phyloP scores from a whole-genome alignment of 2,797 vertebrate genomes.

The Alcedo atthis region DNA sequence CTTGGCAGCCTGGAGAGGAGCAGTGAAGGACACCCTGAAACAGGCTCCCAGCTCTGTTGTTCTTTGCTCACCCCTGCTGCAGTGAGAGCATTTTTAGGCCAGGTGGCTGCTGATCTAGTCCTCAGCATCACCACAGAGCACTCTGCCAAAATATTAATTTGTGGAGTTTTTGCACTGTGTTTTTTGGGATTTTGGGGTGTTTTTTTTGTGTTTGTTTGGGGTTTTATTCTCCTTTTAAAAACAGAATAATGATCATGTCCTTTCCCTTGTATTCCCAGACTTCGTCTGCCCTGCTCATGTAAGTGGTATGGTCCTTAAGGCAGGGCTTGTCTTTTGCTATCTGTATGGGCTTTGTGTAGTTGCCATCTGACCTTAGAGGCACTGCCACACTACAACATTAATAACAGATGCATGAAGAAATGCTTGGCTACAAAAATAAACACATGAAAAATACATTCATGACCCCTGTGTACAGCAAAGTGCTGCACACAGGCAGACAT shows the following conservation, averaged over 20 bases:
- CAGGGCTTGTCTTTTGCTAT: constrained; percentile 6
- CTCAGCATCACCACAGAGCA: neutral
- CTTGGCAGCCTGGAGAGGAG: neutral
- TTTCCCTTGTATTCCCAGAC: neutral
- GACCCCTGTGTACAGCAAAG: constrained; percentile 6
- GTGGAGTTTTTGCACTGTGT: neutral
- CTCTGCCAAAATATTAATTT: neutral
- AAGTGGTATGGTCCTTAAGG: constrained; percentile 15
- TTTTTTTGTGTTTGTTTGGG: neutral
- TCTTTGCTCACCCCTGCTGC: neutral
- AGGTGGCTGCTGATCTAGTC: neutral
- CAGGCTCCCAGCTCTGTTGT: too few relatives aligned
- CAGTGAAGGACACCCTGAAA: neutral
- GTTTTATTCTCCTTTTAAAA: neutral
- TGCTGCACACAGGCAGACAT: constrained; percentile 1
- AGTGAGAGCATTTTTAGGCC: neutral
- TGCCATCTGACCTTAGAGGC: neutral
- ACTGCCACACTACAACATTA: neutral
- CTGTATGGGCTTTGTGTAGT: neutral
- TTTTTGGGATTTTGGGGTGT: neutral
- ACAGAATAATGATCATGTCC: neutral
- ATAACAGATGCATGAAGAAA: neutral
- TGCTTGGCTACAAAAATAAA: constrained; percentile 36
- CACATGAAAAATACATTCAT: constrained; percentile 57
- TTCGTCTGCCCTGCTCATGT: neutral